Evolutionary conservation across 2,888 invertebrate genomes (phyloP).

Genomic region (Eubasilissa splendida): DNA sequence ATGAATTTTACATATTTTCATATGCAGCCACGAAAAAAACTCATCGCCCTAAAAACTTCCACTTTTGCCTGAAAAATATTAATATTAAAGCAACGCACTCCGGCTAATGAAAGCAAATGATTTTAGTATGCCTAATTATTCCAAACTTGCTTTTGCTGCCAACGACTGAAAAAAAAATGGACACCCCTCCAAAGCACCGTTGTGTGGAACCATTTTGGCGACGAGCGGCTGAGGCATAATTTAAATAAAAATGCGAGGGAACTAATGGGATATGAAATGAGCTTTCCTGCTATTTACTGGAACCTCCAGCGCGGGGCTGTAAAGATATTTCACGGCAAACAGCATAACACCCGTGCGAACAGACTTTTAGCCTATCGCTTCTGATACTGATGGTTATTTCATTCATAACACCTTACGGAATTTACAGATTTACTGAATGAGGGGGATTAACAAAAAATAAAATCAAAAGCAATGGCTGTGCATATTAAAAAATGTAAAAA

Average conservation of each 20-base stretch:
- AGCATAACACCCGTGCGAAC: constrained; percentile 50
- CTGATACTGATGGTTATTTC: constrained; percentile 50
- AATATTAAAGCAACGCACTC: constrained; percentile 13
- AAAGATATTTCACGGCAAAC: constrained; percentile 46
- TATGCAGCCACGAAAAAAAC: neutral
- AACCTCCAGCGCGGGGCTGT: constrained; percentile 40
- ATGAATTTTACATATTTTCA: too few relatives aligned
- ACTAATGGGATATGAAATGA: constrained; percentile 56
- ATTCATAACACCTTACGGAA: constrained; percentile 28
- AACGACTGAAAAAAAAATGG: constrained; percentile 11
- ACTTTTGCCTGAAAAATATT: neutral
- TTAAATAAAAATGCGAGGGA: constrained; percentile 52
- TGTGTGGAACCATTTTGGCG: constrained; percentile 41
- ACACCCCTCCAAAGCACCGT: neutral
- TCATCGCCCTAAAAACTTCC: too few relatives aligned
- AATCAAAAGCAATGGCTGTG: too few relatives aligned
- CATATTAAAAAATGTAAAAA: too few relatives aligned
- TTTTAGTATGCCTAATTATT: constrained; percentile 34
- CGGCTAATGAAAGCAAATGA: constrained; percentile 25
- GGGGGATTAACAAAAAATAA: too few relatives aligned
- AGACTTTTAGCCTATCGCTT: constrained; percentile 54
- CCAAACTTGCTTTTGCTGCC: constrained; percentile 13
- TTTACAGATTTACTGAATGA: neutral
- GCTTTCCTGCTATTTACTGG: constrained; percentile 54
- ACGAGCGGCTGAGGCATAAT: constrained; percentile 40